Percentiles rank a stretch among this genome's conserved stretches.
phyloP scores from a whole-genome alignment of 2,113 vertebrate genomes.

The Campylomormyrus tamandua region DNA sequence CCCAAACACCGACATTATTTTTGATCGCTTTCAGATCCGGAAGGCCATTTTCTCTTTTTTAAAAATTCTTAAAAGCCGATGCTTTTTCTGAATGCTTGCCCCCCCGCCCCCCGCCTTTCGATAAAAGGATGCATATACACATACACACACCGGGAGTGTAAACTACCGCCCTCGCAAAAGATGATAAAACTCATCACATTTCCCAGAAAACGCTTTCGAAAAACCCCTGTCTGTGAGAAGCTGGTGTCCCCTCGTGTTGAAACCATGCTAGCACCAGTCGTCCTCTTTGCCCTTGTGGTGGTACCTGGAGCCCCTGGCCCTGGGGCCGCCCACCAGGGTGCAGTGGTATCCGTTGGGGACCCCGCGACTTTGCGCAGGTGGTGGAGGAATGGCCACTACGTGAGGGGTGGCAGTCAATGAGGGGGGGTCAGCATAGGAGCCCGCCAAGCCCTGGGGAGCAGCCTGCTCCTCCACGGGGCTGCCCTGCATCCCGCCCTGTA shows the following conservation, averaged over 20 bases:
- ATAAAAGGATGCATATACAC: conserved; percentile 26
- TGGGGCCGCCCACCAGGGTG: conserved; percentile 63
- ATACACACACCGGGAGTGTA: conserved; percentile 43
- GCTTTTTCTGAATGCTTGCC: conserved; percentile 20
- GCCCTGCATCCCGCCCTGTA: conserved; percentile 40
- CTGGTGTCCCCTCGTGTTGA: conserved; percentile 28
- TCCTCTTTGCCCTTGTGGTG: conserved; percentile 77
- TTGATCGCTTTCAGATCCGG: not conserved
- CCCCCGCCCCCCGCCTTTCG: not conserved
- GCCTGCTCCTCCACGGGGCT: conserved; percentile 70
- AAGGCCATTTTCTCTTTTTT: not conserved
- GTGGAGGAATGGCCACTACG: conserved; percentile 70
- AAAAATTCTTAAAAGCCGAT: conserved; percentile 24
- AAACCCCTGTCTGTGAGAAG: conserved; percentile 36
- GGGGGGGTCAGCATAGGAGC: conserved; percentile 67
- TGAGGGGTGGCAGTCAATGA: conserved; percentile 69
- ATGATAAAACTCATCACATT: conserved; percentile 92
- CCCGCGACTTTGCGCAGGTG: conserved; percentile 70
- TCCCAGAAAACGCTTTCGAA: conserved; percentile 47
- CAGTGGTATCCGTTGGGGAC: conserved; percentile 86
- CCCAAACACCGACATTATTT: not conserved
- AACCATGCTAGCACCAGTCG: conserved; percentile 87
- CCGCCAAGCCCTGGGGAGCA: conserved; percentile 74
- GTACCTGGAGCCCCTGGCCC: conserved; percentile 63
- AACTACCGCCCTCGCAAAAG: conserved; percentile 53